Evolutionary conservation across 2,888 invertebrate genomes (phyloP).

Genomic region (Eledone cirrhosa): DNA sequence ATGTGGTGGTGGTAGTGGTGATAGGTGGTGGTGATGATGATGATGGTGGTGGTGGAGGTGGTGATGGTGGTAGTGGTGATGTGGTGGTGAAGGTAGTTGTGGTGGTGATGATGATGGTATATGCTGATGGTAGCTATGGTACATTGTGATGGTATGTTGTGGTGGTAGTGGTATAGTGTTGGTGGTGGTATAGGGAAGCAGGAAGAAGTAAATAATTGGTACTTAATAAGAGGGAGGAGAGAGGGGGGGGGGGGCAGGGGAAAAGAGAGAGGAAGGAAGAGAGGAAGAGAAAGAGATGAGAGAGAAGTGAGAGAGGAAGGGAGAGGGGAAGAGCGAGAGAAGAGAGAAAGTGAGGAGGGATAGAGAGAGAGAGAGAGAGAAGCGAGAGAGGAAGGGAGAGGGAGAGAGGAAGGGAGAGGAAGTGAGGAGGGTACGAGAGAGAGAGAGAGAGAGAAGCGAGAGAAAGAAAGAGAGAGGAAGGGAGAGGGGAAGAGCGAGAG

Average conservation of each 20-base stretch:
- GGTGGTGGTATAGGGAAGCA: not conserved
- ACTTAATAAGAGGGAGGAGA: not conserved
- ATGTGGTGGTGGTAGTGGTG: too few species aligned
- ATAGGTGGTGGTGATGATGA: too few species aligned
- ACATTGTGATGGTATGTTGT: too few species aligned
- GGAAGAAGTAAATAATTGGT: not conserved
- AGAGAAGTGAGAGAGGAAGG: not conserved
- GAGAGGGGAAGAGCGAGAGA: not conserved
- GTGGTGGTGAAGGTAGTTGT: too few species aligned
- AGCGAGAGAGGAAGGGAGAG: conserved; percentile 8
- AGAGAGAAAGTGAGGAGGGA: conserved; percentile 1
- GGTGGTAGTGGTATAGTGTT: conserved; percentile 1
- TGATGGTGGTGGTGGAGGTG: too few species aligned
- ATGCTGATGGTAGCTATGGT: too few species aligned
- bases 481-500: not conserved
- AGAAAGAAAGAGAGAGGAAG: not conserved
- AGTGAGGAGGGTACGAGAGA: not conserved
- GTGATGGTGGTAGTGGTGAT: too few species aligned
- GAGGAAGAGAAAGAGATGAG: not conserved
- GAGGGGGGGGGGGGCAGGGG: not conserved
- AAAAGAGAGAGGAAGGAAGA: not conserved
- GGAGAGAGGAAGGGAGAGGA: not conserved
- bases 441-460: too few species aligned
- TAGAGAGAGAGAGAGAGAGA: not conserved
- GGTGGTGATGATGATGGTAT: too few species aligned